phyloP scores from a whole-genome alignment of 2,888 invertebrate species.

The Drosophila nr. perissopoda region DNA sequence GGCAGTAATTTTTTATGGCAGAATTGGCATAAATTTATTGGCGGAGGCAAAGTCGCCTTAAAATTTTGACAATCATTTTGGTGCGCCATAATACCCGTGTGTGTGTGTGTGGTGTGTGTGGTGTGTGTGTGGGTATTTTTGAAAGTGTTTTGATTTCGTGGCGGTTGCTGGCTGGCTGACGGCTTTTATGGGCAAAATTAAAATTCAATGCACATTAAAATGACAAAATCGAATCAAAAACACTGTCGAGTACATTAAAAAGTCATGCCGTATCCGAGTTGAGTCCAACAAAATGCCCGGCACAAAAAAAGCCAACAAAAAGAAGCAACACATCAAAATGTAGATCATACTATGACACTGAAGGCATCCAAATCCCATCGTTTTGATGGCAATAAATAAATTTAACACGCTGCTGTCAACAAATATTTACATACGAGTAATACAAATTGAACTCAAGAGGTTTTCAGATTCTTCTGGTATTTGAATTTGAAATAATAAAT shows the following conservation, averaged over 20 bases:
- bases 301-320: slow-evolving; percentile 41
- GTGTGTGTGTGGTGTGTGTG: not conserved
- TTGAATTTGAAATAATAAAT: not conserved
- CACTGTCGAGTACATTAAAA: slow-evolving; percentile 63
- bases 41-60: slow-evolving; percentile 46
- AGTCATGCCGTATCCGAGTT: slow-evolving; percentile 59
- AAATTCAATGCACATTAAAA: slow-evolving; percentile 78
- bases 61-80: slow-evolving; percentile 75
- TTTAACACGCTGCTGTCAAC: slow-evolving; percentile 57
- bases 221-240: slow-evolving; percentile 71
- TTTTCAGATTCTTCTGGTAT: not conserved
- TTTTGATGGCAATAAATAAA: slow-evolving; percentile 73
- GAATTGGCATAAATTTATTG: slow-evolving; percentile 71
- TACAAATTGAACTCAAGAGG: not conserved
- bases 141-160: slow-evolving; percentile 61
- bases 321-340: slow-evolving; percentile 67
- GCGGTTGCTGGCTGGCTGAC: slow-evolving; percentile 26
- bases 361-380: slow-evolving; percentile 70
- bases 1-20: slow-evolving; percentile 39
- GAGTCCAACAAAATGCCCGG: slow-evolving; percentile 30
- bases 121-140: slow-evolving; percentile 38
- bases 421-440: slow-evolving; percentile 6
- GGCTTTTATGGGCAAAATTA: slow-evolving; percentile 47
- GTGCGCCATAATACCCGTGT: slow-evolving; percentile 30
- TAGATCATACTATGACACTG: slow-evolving; percentile 73